phyloP scores from a whole-genome alignment of 2,113 vertebrate genomes.

The Lathamus discolor region DNA sequence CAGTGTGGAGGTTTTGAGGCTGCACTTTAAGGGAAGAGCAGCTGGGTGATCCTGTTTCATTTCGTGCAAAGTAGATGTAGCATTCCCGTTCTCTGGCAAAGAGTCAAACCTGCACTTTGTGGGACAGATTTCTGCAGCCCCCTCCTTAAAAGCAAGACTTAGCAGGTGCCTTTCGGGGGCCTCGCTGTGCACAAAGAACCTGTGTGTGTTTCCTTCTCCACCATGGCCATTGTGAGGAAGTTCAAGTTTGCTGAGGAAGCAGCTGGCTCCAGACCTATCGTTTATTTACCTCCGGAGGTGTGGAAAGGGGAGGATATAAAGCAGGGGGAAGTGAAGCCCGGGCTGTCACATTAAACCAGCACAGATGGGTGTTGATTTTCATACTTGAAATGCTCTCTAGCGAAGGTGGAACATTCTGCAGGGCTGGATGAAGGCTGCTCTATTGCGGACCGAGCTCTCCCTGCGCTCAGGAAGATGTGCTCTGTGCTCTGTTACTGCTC shows the following conservation, averaged over 20 bases:
- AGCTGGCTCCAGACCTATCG: neutral
- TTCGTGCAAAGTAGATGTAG: neutral
- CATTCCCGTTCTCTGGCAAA: neutral
- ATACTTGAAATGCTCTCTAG: neutral
- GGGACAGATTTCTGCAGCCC: neutral
- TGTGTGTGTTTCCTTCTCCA: neutral
- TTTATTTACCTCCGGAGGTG: neutral
- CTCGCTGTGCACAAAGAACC: neutral
- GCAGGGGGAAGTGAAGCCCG: neutral
- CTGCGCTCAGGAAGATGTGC: neutral
- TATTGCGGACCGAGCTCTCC: neutral
- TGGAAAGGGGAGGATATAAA: constrained; percentile 3
- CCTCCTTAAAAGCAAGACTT: neutral
- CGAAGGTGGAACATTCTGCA: neutral
- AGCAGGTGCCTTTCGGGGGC: constrained; percentile 10
- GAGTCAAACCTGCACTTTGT: neutral
- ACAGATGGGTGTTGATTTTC: neutral
- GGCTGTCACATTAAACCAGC: neutral
- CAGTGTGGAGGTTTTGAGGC: neutral
- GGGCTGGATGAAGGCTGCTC: neutral
- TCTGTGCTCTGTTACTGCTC: neutral
- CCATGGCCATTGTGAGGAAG: neutral
- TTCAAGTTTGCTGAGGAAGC: neutral
- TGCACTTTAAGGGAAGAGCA: neutral
- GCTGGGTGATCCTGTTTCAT: neutral